Evolutionary conservation across 92 coral and sea anemone genomes (phyloP).

Genomic region (Micromussa lordhowensis): DNA sequence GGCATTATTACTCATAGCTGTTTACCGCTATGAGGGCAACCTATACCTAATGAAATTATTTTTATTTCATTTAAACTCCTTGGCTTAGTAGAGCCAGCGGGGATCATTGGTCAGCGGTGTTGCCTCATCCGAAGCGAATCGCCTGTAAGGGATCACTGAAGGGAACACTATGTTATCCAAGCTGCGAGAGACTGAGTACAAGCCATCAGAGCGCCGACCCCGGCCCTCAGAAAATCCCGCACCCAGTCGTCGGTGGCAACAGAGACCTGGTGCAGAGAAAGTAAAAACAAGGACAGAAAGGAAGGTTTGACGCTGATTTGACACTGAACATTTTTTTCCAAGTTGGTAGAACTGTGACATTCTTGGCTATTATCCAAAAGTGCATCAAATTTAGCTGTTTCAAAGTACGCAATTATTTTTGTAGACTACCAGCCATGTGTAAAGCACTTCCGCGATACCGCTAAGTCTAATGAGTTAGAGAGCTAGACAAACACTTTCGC

Average conservation of each 20-base stretch:
- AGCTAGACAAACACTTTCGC: no score
- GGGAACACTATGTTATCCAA: conserved; percentile 68
- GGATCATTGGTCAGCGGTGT: conserved; percentile 51
- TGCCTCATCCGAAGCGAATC: conserved; percentile 46
- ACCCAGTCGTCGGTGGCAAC: conserved; percentile 17
- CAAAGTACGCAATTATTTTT: no score
- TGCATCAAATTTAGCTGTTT: no score
- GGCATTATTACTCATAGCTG: no score
- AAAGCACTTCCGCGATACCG: no score
- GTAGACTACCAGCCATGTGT: no score
- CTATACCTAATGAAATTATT: no score
- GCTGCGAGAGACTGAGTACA: conserved; percentile 48
- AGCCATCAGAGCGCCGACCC: conserved; percentile 38
- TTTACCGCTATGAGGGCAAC: no score
- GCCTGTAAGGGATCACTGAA: conserved; percentile 67
- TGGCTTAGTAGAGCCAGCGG: conserved; percentile 45
- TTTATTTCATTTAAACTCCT: not conserved
- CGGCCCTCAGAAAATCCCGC: conserved; percentile 31
- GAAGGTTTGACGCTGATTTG: not conserved
- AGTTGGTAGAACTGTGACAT: not conserved
- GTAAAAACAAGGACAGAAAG: not conserved
- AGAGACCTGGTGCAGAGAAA: conserved; percentile 1
- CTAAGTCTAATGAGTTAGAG: no score
- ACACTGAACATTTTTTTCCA: not conserved
- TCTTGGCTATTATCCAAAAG: no score